Conservation (phyloP, 2,113 vertebrate species). For the Oenanthe melanoleuca region DNA sequence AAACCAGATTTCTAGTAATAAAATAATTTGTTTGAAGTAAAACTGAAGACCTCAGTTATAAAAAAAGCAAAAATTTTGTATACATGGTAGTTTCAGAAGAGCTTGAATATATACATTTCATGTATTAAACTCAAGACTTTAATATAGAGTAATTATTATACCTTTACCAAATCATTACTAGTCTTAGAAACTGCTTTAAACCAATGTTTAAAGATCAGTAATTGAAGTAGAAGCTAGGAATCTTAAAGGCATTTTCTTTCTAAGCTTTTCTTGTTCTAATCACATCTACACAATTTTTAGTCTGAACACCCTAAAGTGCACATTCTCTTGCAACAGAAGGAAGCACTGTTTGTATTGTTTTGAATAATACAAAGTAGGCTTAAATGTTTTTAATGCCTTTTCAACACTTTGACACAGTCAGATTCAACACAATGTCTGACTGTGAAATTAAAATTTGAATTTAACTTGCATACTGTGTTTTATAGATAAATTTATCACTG, state of each 20-base stretch:
- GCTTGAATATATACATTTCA: neutral
- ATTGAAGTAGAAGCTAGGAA: neutral
- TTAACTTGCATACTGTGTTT: neutral
- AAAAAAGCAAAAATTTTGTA: neutral
- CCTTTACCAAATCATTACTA: neutral
- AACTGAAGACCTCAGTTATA: neutral
- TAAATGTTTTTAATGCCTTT: neutral
- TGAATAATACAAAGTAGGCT: neutral
- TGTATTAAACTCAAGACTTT: neutral
- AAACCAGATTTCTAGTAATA: neutral
- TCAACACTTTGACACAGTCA: neutral
- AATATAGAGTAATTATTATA: neutral
- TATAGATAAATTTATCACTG: neutral
- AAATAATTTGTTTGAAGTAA: neutral
- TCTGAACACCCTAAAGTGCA: neutral
- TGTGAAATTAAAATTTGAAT: neutral
- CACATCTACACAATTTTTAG: neutral
- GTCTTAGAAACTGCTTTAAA: neutral
- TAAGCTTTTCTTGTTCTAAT: neutral
- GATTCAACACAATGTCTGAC: neutral
- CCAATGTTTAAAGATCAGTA: neutral
- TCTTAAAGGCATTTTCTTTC: neutral
- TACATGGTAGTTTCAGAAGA: neutral
- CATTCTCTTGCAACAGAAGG: neutral
- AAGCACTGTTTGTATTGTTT: neutral